phyloP scores from a whole-genome alignment of 2,797 vertebrate species.

The Hafferia zeledoni region DNA sequence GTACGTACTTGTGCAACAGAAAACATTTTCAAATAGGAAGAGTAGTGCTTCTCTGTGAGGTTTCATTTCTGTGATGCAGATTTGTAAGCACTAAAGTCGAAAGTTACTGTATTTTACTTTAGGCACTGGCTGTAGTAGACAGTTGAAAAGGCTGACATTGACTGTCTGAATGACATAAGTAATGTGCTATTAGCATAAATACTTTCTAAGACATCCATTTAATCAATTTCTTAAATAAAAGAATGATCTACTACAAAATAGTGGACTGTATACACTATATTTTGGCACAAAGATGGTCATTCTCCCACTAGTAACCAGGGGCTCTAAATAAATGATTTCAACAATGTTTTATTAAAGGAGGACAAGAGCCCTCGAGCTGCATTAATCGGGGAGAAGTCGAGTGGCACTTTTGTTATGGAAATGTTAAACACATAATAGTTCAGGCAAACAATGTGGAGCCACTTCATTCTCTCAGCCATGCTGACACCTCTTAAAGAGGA shows the following conservation, averaged over 20 bases:
- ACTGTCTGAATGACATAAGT: constrained; percentile 73
- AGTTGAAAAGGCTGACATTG: constrained; percentile 73
- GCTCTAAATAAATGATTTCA: constrained; percentile 94
- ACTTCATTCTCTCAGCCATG: constrained; percentile 97
- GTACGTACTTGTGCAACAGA: neutral
- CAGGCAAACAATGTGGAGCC: constrained; percentile 93
- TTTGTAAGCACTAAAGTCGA: constrained; percentile 17
- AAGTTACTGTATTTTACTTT: constrained; percentile 72
- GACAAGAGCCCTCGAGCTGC: constrained; percentile 92
- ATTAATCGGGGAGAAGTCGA: constrained; percentile 99
- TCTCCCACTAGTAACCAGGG: constrained; percentile 86
- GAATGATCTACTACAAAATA: constrained; percentile 87
- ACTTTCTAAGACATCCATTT: constrained; percentile 79
- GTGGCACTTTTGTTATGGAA: constrained; percentile 99
- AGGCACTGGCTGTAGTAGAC: constrained; percentile 59
- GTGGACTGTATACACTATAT: constrained; percentile 87
- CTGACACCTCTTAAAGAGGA: constrained; percentile 98
- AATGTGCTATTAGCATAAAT: constrained; percentile 79
- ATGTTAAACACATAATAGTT: constrained; percentile 99
- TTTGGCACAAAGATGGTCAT: constrained; percentile 85
- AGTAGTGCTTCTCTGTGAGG: neutral
- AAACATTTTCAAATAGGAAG: neutral
- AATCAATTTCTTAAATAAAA: constrained; percentile 83
- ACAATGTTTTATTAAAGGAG: constrained; percentile 96
- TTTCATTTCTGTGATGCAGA: neutral